Evolutionary conservation across 1,140 invertebrate species (phyloP).

Genomic region (Subanguina moxae): DNA sequence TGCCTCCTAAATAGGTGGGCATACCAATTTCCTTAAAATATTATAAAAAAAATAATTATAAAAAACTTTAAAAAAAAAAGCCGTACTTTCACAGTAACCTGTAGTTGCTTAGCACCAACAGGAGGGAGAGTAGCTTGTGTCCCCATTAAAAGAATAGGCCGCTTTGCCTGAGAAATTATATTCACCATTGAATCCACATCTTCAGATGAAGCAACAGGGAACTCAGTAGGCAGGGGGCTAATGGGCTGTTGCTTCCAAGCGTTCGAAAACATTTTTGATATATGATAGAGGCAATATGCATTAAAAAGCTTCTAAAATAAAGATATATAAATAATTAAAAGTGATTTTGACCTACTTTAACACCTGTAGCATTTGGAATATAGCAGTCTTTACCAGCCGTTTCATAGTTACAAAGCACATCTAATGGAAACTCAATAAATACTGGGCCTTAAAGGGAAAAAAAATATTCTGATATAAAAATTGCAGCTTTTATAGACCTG

Average conservation of each 20-base stretch:
- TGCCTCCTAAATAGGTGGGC: slow-evolving; percentile 68
- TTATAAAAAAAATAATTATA: slow-evolving; percentile 18
- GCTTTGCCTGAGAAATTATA: slow-evolving; percentile 40
- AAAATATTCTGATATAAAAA: too few relatives aligned
- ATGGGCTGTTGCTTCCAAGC: slow-evolving; percentile 64
- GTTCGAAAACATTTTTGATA: slow-evolving; percentile 66
- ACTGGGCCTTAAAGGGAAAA: slow-evolving; percentile 61
- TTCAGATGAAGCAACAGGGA: slow-evolving; percentile 53
- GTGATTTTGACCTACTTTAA: not conserved
- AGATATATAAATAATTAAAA: not conserved
- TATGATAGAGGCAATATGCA: slow-evolving; percentile 65
- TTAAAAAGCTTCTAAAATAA: slow-evolving; percentile 47
- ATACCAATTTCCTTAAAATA: slow-evolving; percentile 65
- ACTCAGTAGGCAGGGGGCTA: slow-evolving; percentile 63
- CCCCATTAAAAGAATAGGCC: slow-evolving; percentile 67
- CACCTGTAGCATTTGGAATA: slow-evolving; percentile 58
- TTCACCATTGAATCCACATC: slow-evolving; percentile 63
- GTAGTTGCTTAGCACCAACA: slow-evolving; percentile 60
- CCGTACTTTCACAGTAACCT: not conserved
- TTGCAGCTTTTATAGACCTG: slow-evolving; percentile 53
- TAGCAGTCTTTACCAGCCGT: slow-evolving; percentile 65
- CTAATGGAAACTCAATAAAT: slow-evolving; percentile 70
- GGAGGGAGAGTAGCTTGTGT: slow-evolving; percentile 68
- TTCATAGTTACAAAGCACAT: slow-evolving; percentile 67
- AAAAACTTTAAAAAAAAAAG: slow-evolving; percentile 6